Evolutionary conservation across 2,113 vertebrate genomes (phyloP).

Genomic region (Ginglymostoma cirratum): DNA sequence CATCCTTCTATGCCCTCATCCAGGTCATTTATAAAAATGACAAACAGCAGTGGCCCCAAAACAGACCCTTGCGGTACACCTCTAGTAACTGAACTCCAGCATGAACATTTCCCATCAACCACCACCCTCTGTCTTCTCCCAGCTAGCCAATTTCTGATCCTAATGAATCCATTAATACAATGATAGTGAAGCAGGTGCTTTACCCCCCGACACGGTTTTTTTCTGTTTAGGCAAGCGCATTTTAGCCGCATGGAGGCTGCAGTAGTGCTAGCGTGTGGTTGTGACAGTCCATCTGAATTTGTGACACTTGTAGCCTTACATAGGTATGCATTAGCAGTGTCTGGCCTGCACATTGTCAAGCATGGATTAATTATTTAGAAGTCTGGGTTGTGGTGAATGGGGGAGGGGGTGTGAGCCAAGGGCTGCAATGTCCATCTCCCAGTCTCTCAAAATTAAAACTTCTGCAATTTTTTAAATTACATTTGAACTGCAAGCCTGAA

Average conservation of each 20-base stretch:
- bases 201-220: no score
- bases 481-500: constrained; percentile 19
- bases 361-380: constrained; percentile 17
- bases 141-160: no score
- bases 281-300: neutral
- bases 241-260: neutral
- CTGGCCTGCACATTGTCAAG: neutral
- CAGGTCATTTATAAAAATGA: no score
- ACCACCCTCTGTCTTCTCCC: no score
- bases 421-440: neutral
- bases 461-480: neutral
- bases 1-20: no score
- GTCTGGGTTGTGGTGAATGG: neutral
- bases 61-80: no score
- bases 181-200: neutral
- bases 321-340: neutral
- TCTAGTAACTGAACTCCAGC: no score
- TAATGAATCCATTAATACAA: neutral
- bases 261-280: neutral
- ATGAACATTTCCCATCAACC: no score
- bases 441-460: neutral
- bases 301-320: neutral
- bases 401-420: neutral
- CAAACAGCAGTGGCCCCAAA: no score
- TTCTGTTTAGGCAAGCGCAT: neutral